Conservation (phyloP, 2,797 vertebrate genomes). For the Myiotriccus ornatus region DNA sequence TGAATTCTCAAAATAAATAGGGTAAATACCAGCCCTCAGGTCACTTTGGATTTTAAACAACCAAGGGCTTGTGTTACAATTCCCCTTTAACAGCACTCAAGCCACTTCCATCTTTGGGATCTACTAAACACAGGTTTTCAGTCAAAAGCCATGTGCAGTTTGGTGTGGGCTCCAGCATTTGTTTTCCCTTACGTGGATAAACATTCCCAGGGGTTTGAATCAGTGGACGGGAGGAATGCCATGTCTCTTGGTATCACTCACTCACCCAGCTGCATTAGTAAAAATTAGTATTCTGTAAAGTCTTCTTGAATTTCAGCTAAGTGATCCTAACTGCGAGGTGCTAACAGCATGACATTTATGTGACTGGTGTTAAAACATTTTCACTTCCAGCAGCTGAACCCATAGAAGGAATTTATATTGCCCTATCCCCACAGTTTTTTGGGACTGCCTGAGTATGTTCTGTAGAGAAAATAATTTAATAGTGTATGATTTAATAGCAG, state of each 20-base stretch:
- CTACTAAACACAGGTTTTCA: neutral
- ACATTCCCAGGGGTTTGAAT: neutral
- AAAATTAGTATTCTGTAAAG: neutral
- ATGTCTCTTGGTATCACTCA: neutral
- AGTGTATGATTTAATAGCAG: neutral
- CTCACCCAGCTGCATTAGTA: neutral
- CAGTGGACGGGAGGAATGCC: neutral
- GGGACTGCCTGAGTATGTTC: neutral
- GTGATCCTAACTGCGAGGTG: conserved; percentile 39
- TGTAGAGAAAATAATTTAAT: neutral
- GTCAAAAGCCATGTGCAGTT: neutral
- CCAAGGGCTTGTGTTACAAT: neutral
- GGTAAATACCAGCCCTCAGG: neutral
- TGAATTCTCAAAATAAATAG: neutral
- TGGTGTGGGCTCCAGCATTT: neutral
- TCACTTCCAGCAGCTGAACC: conserved; percentile 44
- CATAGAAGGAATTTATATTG: conserved; percentile 4
- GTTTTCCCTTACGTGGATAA: neutral
- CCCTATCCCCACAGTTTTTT: neutral
- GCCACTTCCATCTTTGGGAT: neutral
- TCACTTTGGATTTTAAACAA: neutral
- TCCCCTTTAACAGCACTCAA: neutral
- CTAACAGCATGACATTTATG: conserved; percentile 68
- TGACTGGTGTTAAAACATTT: conserved; percentile 34
- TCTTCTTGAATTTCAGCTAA: conserved; percentile 32